These are phyloP conservation scores for Isichthys henryi DNA, from an alignment of 2,113 vertebrate genomes.

Conservation along the genomic window DNA sequence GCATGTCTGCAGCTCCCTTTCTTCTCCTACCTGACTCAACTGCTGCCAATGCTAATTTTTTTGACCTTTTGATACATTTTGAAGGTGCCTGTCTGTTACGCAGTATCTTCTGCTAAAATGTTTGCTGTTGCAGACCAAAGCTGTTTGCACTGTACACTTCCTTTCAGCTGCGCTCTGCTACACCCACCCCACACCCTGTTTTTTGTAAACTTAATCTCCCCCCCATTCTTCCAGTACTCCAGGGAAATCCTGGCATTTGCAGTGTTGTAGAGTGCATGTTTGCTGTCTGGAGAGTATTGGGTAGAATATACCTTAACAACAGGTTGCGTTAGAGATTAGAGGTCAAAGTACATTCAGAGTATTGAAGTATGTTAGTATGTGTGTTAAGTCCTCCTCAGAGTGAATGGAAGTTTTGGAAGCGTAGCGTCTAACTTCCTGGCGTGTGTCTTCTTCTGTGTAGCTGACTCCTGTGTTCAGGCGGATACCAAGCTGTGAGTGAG, in stretches of 20 bases:
- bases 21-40: background rate
- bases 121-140: background rate
- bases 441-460: constrained; percentile 47
- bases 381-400: background rate
- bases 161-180: background rate
- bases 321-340: background rate
- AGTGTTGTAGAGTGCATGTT: background rate
- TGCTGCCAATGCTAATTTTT: background rate
- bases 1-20: background rate
- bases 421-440: constrained; percentile 40
- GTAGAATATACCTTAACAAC: background rate
- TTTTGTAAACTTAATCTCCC: background rate
- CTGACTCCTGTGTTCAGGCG: constrained; percentile 51
- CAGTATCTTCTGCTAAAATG: constrained; percentile 14
- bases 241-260: background rate
- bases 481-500: constrained; percentile 28
- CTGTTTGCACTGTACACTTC: background rate
- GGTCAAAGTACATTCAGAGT: background rate
- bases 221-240: background rate
- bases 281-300: background rate
- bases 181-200: background rate
- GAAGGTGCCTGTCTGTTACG: background rate
- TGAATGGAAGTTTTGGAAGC: background rate
- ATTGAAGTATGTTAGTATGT: background rate
- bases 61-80: background rate